phyloP scores from a whole-genome alignment of 2,888 invertebrate species.

The Tenthredo amoena region DNA sequence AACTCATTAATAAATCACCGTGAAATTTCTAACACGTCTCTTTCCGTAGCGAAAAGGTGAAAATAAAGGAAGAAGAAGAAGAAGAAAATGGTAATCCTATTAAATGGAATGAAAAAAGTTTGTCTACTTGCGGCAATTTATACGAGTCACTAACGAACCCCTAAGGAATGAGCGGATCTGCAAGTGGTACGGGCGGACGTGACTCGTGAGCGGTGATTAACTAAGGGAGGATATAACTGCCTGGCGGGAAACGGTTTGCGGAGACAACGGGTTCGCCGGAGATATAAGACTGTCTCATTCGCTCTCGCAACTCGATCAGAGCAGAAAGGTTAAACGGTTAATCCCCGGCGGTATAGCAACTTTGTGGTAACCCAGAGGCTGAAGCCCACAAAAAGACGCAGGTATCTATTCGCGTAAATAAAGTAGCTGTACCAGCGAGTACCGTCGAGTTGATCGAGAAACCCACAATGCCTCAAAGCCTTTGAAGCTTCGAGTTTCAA shows the following conservation, averaged over 20 bases:
- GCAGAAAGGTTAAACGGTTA: conserved; percentile 37
- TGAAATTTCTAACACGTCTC: not conserved
- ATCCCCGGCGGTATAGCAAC: conserved; percentile 17
- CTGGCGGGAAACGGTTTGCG: conserved; percentile 23
- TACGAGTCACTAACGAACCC: conserved; percentile 28
- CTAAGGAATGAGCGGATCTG: conserved; percentile 47
- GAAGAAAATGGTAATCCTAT: not conserved
- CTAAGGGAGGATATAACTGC: conserved; percentile 32
- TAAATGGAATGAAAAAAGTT: conserved; percentile 26
- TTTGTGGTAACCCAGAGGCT: conserved; percentile 1
- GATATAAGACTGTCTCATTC: not conserved
- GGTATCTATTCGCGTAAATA: conserved; percentile 18
- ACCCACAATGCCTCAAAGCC: conserved; percentile 25
- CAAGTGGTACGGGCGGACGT: conserved; percentile 46
- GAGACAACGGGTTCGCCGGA: conserved; percentile 29
- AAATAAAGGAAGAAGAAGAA: not conserved
- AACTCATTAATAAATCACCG: not conserved
- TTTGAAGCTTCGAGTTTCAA: not conserved
- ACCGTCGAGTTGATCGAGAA: conserved; percentile 5
- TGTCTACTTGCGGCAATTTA: conserved; percentile 32
- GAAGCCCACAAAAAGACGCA: conserved; percentile 19
- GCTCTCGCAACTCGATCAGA: conserved; percentile 23
- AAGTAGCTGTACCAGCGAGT: not conserved
- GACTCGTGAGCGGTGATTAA: conserved; percentile 47
- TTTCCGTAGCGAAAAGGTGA: not conserved